Evolutionary conservation across 2,888 invertebrate species (phyloP).

Genomic region (Platerodrilus igneus): DNA sequence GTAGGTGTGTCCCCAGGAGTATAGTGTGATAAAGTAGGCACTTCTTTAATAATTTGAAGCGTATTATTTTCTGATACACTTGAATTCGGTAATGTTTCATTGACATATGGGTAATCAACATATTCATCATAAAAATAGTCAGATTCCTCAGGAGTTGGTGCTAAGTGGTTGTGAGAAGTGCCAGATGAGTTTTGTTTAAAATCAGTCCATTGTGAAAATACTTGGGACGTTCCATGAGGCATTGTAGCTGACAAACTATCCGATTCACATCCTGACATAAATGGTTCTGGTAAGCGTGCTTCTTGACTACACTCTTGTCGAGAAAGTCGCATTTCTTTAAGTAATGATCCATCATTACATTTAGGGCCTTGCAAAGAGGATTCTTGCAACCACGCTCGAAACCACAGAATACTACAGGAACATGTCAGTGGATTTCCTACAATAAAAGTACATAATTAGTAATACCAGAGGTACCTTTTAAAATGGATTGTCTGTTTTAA

Average conservation of each 20-base stretch:
- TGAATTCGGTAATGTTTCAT: constrained; percentile 50
- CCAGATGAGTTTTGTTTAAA: constrained; percentile 50
- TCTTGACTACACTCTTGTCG: constrained; percentile 60
- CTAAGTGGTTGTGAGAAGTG: constrained; percentile 49
- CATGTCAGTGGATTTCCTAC: constrained; percentile 82
- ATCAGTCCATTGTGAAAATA: constrained; percentile 55
- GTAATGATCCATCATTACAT: constrained; percentile 71
- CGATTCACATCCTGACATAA: constrained; percentile 66
- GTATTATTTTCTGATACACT: constrained; percentile 29
- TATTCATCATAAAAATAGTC: constrained; percentile 83
- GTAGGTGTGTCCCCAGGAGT: constrained; percentile 58
- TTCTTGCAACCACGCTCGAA: constrained; percentile 77
- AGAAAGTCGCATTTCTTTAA: constrained; percentile 69
- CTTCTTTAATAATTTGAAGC: constrained; percentile 31
- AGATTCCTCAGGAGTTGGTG: constrained; percentile 68
- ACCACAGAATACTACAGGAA: constrained; percentile 77
- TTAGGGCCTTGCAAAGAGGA: constrained; percentile 69
- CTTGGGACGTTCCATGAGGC: constrained; percentile 55
- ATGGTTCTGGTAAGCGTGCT: constrained; percentile 50
- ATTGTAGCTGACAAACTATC: constrained; percentile 51
- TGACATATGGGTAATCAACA: constrained; percentile 70
- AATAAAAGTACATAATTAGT: constrained; percentile 17
- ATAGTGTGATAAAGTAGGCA: constrained; percentile 41
- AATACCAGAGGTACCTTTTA: background rate
- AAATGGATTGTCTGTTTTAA: too few relatives aligned